Base-by-base conservation (phyloP, 37 sponge, comb jelly and placozoan species). In the Ianthella basta region DNA sequence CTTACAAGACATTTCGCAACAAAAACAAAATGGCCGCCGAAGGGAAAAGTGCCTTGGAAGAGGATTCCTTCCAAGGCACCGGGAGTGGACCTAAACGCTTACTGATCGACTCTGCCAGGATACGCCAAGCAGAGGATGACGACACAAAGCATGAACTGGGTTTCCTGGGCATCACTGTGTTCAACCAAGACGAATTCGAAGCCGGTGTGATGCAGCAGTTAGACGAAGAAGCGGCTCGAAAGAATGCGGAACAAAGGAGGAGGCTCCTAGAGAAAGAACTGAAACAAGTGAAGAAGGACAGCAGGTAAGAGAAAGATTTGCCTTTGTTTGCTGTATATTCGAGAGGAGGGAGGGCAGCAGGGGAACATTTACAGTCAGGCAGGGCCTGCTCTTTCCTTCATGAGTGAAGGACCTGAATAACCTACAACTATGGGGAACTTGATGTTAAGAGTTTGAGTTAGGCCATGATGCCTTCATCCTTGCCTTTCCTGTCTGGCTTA, bases 131-230 rank as follows among this genome's bases (percentile, higher is more conserved):
- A 75, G 37, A 18, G 37, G 78, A 75, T 75, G 54, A 40, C 15
- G 84, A 83, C 2, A 55, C 84, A 38, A 74, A 24, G n/a, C 40
- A 59, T 72, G 97, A 94, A 23, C 69, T 97, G 56, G 77, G 72
- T 29, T 80, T 83, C 36, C 84, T 97, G 0, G 99, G 95, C 12
- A 95, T 98, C 33, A 90, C 86, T 81, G 99, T 92, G 39, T 94
- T 85, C 69, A 84, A 94, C 82, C 95, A 94, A 77, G 79, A 84
- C 24, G 91, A 90, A 29, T 91, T 96, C 80, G 99, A 98, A 60
- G 92, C 86, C 27, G 95, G 89, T 1, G 87, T 96, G 12, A 85
- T 96, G 55, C 60, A 87, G 30, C 97, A 98, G 87, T 54, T 98
- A 23, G 98, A 93, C 60, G 75, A 86, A 57, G 91, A 86, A 60